Evolutionary conservation across 53 echinoderm and acorn worm genomes (phyloP).

Genomic region (Holothuria leucospilota): DNA sequence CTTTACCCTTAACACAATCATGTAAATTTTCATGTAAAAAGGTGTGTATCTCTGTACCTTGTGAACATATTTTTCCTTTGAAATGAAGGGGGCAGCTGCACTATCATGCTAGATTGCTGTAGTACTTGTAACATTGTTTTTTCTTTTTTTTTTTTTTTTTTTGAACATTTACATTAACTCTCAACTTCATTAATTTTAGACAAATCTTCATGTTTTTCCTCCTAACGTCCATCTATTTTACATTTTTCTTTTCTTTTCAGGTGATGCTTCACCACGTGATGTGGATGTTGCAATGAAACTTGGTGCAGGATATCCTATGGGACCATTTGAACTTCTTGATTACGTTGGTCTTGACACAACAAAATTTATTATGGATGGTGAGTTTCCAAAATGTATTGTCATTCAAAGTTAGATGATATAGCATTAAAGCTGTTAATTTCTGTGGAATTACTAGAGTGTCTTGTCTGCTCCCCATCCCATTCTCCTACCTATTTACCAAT

Average conservation of each 20-base stretch:
- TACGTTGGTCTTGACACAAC: conserved; percentile 91
- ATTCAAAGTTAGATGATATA: background rate
- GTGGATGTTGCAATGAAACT: conserved; percentile 96
- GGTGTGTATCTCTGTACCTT: too few relatives aligned
- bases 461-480: background rate
- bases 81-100: too few relatives aligned
- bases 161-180: too few relatives aligned
- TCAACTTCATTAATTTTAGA: background rate
- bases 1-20: too few relatives aligned
- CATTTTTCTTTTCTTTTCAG: conserved; percentile 38
- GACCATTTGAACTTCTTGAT: conserved; percentile 93
- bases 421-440: background rate
- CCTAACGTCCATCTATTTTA: background rate
- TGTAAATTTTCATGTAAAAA: too few relatives aligned
- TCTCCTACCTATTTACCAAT: too few relatives aligned
- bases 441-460: background rate
- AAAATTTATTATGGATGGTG: conserved; percentile 94
- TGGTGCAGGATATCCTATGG: conserved; percentile 97
- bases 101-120: too few relatives aligned
- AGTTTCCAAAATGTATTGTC: background rate
- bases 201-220: background rate
- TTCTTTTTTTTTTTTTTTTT: too few relatives aligned
- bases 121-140: too few relatives aligned
- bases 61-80: too few relatives aligned
- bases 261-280: conserved; percentile 87